Conservation (phyloP, 2,113 vertebrate species). For the Oncorhynchus clarkii region DNA sequence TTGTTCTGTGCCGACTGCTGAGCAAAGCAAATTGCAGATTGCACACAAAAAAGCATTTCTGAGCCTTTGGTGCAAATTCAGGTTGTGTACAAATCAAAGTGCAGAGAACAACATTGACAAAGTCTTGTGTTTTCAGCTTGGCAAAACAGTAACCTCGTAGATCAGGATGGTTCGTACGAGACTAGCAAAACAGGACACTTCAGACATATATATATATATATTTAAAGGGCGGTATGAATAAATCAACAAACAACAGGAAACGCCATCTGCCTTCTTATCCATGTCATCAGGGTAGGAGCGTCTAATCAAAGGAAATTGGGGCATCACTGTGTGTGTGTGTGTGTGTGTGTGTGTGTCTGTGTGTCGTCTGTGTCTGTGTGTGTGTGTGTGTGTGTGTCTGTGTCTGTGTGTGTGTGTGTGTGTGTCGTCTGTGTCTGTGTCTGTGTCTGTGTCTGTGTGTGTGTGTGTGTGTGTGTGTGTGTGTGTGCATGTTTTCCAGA, state of each 20-base stretch:
- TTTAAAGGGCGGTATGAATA: conserved; percentile 20
- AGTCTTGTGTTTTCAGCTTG: conserved; percentile 18
- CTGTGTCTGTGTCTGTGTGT: neutral
- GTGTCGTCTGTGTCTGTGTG: neutral
- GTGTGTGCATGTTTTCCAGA: neutral
- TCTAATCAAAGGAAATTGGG: conserved; percentile 41
- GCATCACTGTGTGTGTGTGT: neutral
- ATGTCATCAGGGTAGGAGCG: conserved; percentile 37
- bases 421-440: neutral
- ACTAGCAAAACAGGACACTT: conserved; percentile 20
- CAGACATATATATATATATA: conserved; percentile 13
- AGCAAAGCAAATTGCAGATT: neutral
- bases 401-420: neutral
- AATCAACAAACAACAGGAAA: conserved; percentile 42
- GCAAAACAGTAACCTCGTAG: conserved; percentile 15
- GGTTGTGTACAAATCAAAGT: neutral
- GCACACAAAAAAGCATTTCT: neutral
- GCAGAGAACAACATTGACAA: conserved; percentile 22
- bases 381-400: neutral
- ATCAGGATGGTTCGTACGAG: too few relatives aligned
- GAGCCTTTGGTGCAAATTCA: neutral
- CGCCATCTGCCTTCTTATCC: conserved; percentile 32
- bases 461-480: neutral
- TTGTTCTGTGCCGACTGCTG: neutral
- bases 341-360: neutral